These are phyloP conservation scores for Sparidentex hasta DNA, from an alignment of 2,797 vertebrate species.

Conservation along the genomic window DNA sequence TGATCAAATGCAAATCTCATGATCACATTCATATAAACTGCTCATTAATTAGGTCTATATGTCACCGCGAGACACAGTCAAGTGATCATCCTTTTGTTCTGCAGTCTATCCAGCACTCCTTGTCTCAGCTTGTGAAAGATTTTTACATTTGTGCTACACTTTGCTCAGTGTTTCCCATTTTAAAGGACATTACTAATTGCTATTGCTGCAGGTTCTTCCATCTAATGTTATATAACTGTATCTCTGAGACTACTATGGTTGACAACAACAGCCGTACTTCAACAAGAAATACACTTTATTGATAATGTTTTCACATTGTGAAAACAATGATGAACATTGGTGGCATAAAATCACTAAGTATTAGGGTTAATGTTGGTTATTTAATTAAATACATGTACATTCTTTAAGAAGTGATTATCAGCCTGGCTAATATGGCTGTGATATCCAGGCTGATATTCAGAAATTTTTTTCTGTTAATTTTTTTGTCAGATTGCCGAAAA, in stretches of 20 bases:
- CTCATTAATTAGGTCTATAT: neutral
- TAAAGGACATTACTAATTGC: neutral
- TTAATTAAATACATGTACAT: neutral
- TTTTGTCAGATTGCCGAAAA: no score
- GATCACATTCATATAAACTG: constrained; percentile 14
- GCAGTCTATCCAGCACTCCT: neutral
- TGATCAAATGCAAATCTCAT: neutral
- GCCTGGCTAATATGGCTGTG: no score
- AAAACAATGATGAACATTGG: neutral
- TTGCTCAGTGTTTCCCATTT: neutral
- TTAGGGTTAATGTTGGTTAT: neutral
- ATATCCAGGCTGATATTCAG: no score
- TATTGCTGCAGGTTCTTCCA: neutral
- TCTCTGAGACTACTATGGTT: constrained; percentile 1
- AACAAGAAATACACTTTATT: no score
- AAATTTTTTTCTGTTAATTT: no score
- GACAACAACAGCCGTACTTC: neutral
- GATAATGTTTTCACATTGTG: constrained; percentile 6
- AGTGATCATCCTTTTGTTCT: constrained; percentile 7
- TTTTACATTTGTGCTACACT: neutral
- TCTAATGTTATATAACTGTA: neutral
- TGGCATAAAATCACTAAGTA: neutral
- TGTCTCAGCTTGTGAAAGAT: neutral
- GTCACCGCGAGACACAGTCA: neutral
- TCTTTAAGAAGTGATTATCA: neutral